Conservation (phyloP, 2,888 invertebrate species). For the Melitaea athalia region DNA sequence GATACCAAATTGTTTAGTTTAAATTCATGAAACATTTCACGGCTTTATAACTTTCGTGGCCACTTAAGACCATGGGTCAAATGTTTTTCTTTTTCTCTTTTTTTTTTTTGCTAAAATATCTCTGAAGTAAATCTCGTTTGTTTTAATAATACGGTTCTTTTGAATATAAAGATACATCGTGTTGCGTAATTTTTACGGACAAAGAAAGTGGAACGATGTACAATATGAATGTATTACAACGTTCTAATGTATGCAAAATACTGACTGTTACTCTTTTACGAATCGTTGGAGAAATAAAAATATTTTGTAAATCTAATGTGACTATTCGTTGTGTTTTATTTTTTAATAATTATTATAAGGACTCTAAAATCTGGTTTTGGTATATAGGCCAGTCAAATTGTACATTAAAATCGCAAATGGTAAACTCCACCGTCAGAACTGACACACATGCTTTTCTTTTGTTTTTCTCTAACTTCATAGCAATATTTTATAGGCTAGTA, state of each 20-base stretch:
- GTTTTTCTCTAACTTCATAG: not conserved
- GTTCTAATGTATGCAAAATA: slow-evolving; percentile 19
- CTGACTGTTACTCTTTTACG: not conserved
- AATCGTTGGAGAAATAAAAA: not conserved
- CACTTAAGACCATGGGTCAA: slow-evolving; percentile 25
- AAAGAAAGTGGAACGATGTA: slow-evolving; percentile 36
- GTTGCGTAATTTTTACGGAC: slow-evolving; percentile 33
- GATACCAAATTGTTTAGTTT: slow-evolving; percentile 8
- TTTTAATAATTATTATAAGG: not conserved
- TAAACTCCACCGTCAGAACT: too few species aligned
- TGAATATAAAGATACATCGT: slow-evolving; percentile 26
- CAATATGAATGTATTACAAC: slow-evolving; percentile 28
- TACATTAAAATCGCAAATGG: too few species aligned
- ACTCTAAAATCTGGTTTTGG: not conserved
- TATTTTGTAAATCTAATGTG: not conserved
- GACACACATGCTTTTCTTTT: not conserved
- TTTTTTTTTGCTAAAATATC: slow-evolving; percentile 14
- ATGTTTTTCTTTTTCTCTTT: slow-evolving; percentile 18
- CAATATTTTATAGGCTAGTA: too few species aligned
- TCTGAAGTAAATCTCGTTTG: slow-evolving; percentile 29
- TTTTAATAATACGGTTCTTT: slow-evolving; percentile 27
- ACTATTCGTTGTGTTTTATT: not conserved
- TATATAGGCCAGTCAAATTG: too few species aligned
- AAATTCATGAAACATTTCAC: slow-evolving; percentile 26
- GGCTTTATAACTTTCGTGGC: slow-evolving; percentile 29